Base-by-base conservation (phyloP, 1,140 invertebrate genomes). In the Andricus grossulariae region DNA sequence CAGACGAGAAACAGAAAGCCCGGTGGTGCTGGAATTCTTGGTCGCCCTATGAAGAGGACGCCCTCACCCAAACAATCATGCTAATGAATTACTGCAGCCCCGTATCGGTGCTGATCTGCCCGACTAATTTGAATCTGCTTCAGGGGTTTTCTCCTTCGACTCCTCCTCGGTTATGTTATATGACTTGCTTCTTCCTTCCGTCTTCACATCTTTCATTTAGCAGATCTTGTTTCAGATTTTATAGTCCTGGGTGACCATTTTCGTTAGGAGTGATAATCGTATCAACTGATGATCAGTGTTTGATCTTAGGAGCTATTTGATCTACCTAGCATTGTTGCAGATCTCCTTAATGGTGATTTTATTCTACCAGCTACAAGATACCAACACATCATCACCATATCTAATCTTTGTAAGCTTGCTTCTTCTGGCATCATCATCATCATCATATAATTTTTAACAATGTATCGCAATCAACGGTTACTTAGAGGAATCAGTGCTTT, bases 61-160 rank as follows among this genome's bases (percentile, higher is more conserved):
- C 76, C 52, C 80, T 54, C 78, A 60, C 54, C 51, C 76, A 76
- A 74, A 85, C 80, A 84, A 84, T 87, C 84, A 77, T 82, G 83
- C 80, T 87, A 88, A 89, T 88, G 85, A 87, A 89, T 88, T 88
- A 87, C 78, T 80, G 80, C 76, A 66, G 75, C 73, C 75, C 78
- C 78, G 77, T 82, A 78, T 80, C 78, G 73, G 72, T 79, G 79
- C 76, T 74, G 77, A 83, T 85, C 81, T 82, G 79, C 66, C 73
- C 81, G 21, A 66, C 79, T 83, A 84, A 87, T 86, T 88, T 72
- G 77, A 71, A 74, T 19, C 75, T 45, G 76, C 79, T 80, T 75
- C 66, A 39, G 60, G 76, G 25, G 73, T 82, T 60, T 78, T 81
- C 74, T 73, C 75, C 73, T 78, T 72, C 18, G 39, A 45, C 39